Evolutionary conservation across 2,113 vertebrate genomes (phyloP).

Genomic region (Xiphophorus couchianus): DNA sequence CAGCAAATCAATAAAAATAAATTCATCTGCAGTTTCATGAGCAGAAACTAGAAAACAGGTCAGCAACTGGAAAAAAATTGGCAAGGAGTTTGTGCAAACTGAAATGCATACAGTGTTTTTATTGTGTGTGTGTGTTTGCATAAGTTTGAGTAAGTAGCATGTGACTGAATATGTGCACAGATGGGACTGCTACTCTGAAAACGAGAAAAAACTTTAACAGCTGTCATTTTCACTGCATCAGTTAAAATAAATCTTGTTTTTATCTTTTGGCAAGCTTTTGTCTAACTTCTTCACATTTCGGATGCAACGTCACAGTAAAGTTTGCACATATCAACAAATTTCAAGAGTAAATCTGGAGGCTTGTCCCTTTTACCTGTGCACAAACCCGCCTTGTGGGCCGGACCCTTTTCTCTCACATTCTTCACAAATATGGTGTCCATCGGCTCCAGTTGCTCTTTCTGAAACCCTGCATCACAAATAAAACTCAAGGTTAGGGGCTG

Average conservation of each 20-base stretch:
- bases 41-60: background rate
- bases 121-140: slow-evolving; percentile 5
- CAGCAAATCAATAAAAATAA: background rate
- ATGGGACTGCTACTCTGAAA: slow-evolving; percentile 10
- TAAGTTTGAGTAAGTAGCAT: slow-evolving; percentile 9
- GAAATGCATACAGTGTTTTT: slow-evolving; percentile 19
- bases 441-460: slow-evolving; percentile 88
- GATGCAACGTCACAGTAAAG: slow-evolving; percentile 20
- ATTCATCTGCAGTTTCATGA: background rate
- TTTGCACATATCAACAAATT: slow-evolving; percentile 24
- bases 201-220: slow-evolving; percentile 6
- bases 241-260: background rate
- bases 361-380: slow-evolving; percentile 85
- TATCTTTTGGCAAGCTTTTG: background rate
- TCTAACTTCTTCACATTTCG: background rate
- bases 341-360: slow-evolving; percentile 52
- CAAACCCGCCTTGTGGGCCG: slow-evolving; percentile 91
- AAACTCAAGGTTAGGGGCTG: background rate
- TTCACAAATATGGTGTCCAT: slow-evolving; percentile 99
- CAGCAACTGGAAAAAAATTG: background rate
- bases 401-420: slow-evolving; percentile 92
- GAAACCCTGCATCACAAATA: slow-evolving; percentile 65
- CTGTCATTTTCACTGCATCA: slow-evolving; percentile 1
- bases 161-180: slow-evolving; percentile 10
- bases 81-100: background rate